Base-by-base conservation (phyloP, 2,888 invertebrate genomes). In the Meloe dianella region DNA sequence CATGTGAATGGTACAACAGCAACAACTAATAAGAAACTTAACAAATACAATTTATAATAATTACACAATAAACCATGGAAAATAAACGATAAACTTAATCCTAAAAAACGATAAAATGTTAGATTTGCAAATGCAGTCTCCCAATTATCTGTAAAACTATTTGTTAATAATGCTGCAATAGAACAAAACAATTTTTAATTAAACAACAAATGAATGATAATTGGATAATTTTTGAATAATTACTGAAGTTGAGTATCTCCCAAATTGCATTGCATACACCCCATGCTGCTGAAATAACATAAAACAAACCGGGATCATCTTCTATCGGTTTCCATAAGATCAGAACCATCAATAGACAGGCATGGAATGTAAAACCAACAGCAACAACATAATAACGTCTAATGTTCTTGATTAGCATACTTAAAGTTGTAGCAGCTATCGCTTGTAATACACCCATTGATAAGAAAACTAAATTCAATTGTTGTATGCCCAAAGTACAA, bases 231-330 rank as follows among this genome's bases (percentile, higher is more conserved):
- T 5, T 17, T 17, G 7, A 9, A 10, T 63, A 79, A 83, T 82
- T 77, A 84, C 84, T 82, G 64, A 87, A 88, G 84, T 86, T 88
- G 38, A 89, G 78, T 65, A 92, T 92, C 78, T 94, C 93, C 94
- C 94, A 94, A 73, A 94, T 90, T 22, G 92, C 92, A 64, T 93
- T 93, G 82, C 94, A 94, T 2, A 94, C 93, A 17, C 93, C 94
- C 94, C 94, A 94, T 0, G 93, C 92, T 0, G 94, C 93, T 2
- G 93, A 92, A 61, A 94, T 92, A 24, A 94, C 92, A 73, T 93
- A 93, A 67, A 94, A 93, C 61, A 94, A 85, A 0, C 93, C 94
- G 17, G 92, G 88, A 76, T 94, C 94, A 63, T 93, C 93, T 67
- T 89, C 88, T 0, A 92, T 91, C 0, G 94, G 94, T 70, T 92